These are phyloP conservation scores for Ptychodera flava DNA, from an alignment of 35 echinoderm and acorn worm species.

Conservation along the genomic window DNA sequence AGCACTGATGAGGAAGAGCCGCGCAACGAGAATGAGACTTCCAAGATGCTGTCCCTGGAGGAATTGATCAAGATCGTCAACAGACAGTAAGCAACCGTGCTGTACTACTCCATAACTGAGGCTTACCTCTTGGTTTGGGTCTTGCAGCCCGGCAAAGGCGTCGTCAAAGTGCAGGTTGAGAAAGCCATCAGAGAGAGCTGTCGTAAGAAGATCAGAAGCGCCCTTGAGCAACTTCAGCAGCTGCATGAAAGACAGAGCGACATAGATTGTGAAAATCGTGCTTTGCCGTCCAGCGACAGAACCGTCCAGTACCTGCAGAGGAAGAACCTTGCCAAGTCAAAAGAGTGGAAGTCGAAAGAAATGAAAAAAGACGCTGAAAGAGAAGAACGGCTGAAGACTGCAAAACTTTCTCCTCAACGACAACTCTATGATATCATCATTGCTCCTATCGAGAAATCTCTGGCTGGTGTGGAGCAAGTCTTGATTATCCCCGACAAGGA, in stretches of 20 bases:
- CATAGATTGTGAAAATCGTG: slow-evolving; percentile 40
- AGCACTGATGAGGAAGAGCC: neutral
- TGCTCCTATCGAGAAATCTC: slow-evolving; percentile 14
- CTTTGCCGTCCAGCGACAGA: slow-evolving; percentile 46
- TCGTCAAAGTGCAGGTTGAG: slow-evolving; percentile 18
- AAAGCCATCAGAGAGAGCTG: neutral
- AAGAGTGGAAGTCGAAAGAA: neutral
- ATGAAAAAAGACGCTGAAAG: neutral
- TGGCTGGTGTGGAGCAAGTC: slow-evolving; percentile 15
- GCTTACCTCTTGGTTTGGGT: slow-evolving; percentile 46
- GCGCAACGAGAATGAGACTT: neutral
- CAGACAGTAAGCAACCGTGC: slow-evolving; percentile 20
- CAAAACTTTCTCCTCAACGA: slow-evolving; percentile 13
- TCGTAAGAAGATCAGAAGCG: neutral
- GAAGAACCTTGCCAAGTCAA: slow-evolving; percentile 8
- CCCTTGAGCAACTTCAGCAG: neutral
- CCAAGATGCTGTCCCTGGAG: neutral
- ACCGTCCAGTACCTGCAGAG: slow-evolving; percentile 41
- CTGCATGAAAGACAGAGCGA: slow-evolving; percentile 2
- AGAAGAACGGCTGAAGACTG: neutral
- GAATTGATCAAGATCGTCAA: slow-evolving; percentile 57
- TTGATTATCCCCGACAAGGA: slow-evolving; percentile 41
- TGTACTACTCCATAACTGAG: slow-evolving; percentile 49
- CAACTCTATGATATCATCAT: slow-evolving; percentile 39
- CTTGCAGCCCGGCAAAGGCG: slow-evolving; percentile 50